A percentile compares a stretch with the other conserved stretches of the same genome.
Evolutionary conservation across 2,113 vertebrate species (phyloP).

Genomic region (Rhinolophus ferrumequinum): DNA sequence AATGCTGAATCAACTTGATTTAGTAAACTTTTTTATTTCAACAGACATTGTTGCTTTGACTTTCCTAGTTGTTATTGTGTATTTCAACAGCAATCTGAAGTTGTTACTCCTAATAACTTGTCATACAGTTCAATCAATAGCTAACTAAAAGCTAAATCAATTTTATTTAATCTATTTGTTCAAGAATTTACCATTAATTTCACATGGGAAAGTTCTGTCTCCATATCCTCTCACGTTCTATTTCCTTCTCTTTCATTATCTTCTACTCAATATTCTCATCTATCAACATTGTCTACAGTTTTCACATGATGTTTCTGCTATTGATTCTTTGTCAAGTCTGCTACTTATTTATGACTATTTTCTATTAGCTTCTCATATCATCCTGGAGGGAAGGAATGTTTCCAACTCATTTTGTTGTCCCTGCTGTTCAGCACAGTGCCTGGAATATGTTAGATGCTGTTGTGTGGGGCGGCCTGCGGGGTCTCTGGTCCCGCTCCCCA

Average conservation of each 20-base stretch:
- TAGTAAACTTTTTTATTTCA: neutral
- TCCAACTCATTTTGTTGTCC: neutral
- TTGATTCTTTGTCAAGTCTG: neutral
- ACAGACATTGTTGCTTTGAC: neutral
- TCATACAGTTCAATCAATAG: neutral
- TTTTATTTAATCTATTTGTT: neutral
- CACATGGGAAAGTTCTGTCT: neutral
- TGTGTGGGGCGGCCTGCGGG: no score
- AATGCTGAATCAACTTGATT: neutral
- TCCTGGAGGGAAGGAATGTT: neutral
- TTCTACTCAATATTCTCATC: neutral
- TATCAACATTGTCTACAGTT: neutral
- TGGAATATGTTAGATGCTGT: neutral
- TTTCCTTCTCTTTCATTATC: slow-evolving; percentile 1
- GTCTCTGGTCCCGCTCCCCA: no score
- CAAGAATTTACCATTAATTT: slow-evolving; percentile 11
- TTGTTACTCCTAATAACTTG: slow-evolving; percentile 17
- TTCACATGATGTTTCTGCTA: neutral
- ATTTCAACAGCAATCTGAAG: slow-evolving; percentile 31
- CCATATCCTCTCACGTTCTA: neutral
- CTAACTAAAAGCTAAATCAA: slow-evolving; percentile 50
- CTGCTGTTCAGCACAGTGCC: neutral
- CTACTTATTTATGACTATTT: neutral
- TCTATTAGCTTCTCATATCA: neutral
- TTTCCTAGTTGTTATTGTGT: neutral